Base-by-base conservation (phyloP, 2,888 invertebrate species). In the Mimachlamys varia region DNA sequence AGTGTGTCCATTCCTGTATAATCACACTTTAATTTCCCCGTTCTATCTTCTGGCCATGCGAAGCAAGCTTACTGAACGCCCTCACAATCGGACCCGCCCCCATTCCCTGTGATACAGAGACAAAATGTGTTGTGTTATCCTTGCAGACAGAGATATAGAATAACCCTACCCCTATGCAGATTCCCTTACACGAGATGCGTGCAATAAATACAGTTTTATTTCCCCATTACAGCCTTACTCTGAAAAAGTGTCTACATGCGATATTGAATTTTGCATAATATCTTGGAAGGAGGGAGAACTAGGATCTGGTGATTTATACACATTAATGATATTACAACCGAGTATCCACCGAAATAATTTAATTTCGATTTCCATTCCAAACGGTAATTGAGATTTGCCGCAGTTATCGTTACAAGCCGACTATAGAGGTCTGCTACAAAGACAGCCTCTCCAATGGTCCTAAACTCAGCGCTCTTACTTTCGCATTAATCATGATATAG, bases 241-340 rank as follows among this genome's bases (percentile, higher is more conserved):
- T 27, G 44, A 27, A 76, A 76, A 76, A 27, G 33, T 27, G 76
- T 76, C 76, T 76, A 76, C 76, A 76, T 76, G 76, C 76, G 76
- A 76, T 76, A 76, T 76, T 76, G 76, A 76, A 76, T 76, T 76
- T 27, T 76, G 76, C 76, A 76, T 76, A 76, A 76, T 33, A 76
- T 76, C 76, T 27, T 76, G 12, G 27, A 33, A 33, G 33, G 27
- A 76, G 76, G 33, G 33, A 27, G 76, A 76, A 27, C 76, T 22
- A 44, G 76, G 27, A 76, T 27, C 17, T 76, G 76, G 76, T 76
- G 76, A 76, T 76, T 76, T 76, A 76, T 33, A 76, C 76, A 76
- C 76, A 76, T 76, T 33, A 33, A 76, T 76, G 62, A 76, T 27
- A 76, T 76, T 76, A 76, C 62, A 76, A 33, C 33, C 33, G 33